phyloP scores from a whole-genome alignment of 2,797 vertebrate genomes.

The Enteromius unitaeniatus region DNA sequence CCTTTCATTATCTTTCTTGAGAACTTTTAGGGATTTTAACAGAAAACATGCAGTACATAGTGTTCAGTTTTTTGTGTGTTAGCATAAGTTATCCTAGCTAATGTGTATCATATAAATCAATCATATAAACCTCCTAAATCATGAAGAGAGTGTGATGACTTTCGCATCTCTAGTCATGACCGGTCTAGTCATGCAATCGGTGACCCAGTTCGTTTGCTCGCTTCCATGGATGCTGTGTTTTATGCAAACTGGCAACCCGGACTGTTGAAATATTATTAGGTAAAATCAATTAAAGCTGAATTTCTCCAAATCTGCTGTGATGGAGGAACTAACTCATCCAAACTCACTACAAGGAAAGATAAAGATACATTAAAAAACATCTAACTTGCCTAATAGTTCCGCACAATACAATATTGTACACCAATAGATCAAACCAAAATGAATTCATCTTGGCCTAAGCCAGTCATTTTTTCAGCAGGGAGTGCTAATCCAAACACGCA shows the following conservation, averaged over 20 bases:
- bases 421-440: not conserved
- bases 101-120: not conserved
- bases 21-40: not conserved
- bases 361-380: not conserved
- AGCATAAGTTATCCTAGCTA: not conserved
- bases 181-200: too few species aligned
- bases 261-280: too few species aligned
- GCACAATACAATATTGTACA: not conserved
- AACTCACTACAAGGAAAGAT: not conserved
- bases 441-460: not conserved
- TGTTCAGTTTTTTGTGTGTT: not conserved
- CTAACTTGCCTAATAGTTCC: not conserved
- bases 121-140: not conserved
- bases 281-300: not conserved
- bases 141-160: not conserved
- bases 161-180: constrained; percentile 21
- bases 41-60: not conserved
- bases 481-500: constrained; percentile 17
- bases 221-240: too few species aligned
- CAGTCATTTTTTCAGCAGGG: not conserved
- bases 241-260: too few species aligned
- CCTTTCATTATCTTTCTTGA: constrained; percentile 6
- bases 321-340: not conserved
- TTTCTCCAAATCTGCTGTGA: not conserved
- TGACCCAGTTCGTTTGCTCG: too few species aligned